Conservation (phyloP, 1,140 invertebrate genomes). For the Orchesella cincta region DNA sequence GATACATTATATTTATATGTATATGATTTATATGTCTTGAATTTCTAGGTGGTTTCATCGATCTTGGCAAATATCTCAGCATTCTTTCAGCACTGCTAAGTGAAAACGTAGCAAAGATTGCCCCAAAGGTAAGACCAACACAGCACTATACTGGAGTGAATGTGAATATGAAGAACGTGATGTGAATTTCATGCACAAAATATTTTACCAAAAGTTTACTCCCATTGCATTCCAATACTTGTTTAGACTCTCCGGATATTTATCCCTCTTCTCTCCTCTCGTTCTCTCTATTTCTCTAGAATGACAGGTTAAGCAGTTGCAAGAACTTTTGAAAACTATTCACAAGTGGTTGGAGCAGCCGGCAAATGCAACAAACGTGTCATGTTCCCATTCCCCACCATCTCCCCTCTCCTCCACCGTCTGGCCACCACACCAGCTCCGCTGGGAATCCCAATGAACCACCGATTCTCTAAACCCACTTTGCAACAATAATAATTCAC, state of each 20-base stretch:
- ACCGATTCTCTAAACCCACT: constrained; percentile 28
- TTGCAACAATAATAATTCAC: constrained; percentile 23
- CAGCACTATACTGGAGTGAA: background rate
- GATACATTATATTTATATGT: no score
- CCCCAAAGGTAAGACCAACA: constrained; percentile 51
- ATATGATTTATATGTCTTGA: no score
- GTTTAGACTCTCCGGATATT: no score
- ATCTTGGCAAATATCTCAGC: constrained; percentile 77
- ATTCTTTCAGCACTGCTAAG: constrained; percentile 71
- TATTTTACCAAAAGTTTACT: background rate
- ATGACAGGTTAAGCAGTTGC: constrained; percentile 48
- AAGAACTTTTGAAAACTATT: constrained; percentile 47
- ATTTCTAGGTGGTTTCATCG: constrained; percentile 76
- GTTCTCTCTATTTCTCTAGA: constrained; percentile 33
- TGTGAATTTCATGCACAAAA: background rate
- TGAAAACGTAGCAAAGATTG: constrained; percentile 69
- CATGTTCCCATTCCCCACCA: constrained; percentile 47
- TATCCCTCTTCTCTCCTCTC: background rate
- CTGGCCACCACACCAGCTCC: constrained; percentile 30
- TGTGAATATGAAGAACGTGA: no score
- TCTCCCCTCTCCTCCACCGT: constrained; percentile 42
- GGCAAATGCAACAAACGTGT: constrained; percentile 48
- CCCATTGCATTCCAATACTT: no score
- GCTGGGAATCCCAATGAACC: constrained; percentile 41
- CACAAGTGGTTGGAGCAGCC: constrained; percentile 47